Base-by-base conservation (phyloP, 1,140 invertebrate genomes). In the Sinonovacula constricta region DNA sequence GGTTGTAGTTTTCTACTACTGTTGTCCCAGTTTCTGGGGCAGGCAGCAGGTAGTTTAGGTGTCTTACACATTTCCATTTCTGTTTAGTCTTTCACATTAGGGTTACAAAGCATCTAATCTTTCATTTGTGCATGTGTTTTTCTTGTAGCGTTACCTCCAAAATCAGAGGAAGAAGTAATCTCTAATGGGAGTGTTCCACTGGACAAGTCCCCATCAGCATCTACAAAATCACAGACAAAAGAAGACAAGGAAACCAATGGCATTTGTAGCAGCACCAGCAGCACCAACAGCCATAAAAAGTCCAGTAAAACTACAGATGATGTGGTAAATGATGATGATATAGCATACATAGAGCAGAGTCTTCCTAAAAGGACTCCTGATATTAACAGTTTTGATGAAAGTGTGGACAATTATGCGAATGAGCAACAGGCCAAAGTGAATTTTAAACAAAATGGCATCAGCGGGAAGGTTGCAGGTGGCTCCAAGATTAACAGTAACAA, bases 121-220 rank as follows among this genome's bases (percentile, higher is more conserved):
- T n/a, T n/a, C n/a, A n/a, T n/a, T 10, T 45, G 39, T 10, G 39
- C 39, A 10, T 45, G 18, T 45, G 39, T 10, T 45, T 45, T 45
- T 7, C 39, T 85, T 81, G 12, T 81, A 89, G 88, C 88, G 81
- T 87, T 90, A 86, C 83, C 87, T 62, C 82, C 85, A 51, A 90
- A 90, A 76, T 81, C 88, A 83, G 87, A 89, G 79, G 89, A 90
- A 86, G 89, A 90, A 82, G 88, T 85, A 86, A 90, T 90, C 87
- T 89, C 88, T 86, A 89, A 90, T 87, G 86, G 88, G 28, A 70
- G 15, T 36, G 81, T 84, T 36, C 60, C 85, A 62, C 81, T 81
- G n/a, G 85, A 85, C 70, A 86, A 86, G 75, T 74, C 82, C 51
- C 57, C 68, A 59, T 74, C 78, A 79, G 56, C 76, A 70, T 36